These are phyloP conservation scores for Caenorhabditis imperialis DNA, from an alignment of 2,888 invertebrate species.

Conservation along the genomic window DNA sequence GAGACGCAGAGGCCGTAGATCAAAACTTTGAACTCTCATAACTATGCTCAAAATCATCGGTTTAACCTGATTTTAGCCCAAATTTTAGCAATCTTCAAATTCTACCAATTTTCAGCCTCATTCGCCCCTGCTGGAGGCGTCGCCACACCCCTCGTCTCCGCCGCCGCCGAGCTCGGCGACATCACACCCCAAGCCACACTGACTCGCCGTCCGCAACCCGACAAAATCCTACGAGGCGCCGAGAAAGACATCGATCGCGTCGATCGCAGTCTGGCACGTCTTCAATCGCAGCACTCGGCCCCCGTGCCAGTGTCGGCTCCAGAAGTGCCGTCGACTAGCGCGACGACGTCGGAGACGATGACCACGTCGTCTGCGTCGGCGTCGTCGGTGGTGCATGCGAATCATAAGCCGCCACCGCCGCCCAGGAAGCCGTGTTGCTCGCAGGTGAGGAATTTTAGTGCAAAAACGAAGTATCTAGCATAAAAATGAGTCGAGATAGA, in stretches of 20 bases:
- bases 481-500: too few species aligned
- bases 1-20: too few species aligned
- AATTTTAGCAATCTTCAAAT: background rate
- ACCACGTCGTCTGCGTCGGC: conserved; percentile 16
- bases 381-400: conserved; percentile 9
- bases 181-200: conserved; percentile 51
- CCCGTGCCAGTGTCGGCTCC: conserved; percentile 26
- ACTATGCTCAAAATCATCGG: too few species aligned
- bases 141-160: conserved; percentile 59
- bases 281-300: conserved; percentile 50
- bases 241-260: conserved; percentile 62
- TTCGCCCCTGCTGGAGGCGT: conserved; percentile 63
- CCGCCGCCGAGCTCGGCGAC: conserved; percentile 50
- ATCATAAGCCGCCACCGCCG: conserved; percentile 63
- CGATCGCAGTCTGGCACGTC: conserved; percentile 55
- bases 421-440: conserved; percentile 66
- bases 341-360: conserved; percentile 10
- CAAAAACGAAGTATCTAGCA: too few species aligned
- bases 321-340: conserved; percentile 31
- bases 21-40: too few species aligned
- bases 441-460: conserved; percentile 32
- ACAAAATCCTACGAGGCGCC: conserved; percentile 50
- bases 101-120: conserved; percentile 40
- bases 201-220: conserved; percentile 32
- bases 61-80: too few species aligned